phyloP scores from a whole-genome alignment of 64 coral and sea anemone species.

The Stichodactyla mertensii region DNA sequence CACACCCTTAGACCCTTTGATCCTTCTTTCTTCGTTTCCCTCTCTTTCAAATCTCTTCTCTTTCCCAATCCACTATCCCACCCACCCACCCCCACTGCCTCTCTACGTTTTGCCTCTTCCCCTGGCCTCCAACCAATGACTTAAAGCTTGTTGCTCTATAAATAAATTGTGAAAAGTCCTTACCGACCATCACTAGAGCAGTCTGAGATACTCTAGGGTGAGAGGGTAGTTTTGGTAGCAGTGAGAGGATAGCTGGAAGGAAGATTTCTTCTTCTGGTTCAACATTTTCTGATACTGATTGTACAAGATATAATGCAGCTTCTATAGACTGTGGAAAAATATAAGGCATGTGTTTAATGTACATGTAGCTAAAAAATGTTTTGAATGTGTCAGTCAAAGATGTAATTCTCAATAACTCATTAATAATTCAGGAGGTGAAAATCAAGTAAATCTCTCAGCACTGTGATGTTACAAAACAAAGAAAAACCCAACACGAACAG shows the following conservation, averaged over 20 bases:
- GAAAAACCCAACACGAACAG: not conserved
- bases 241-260: slow-evolving; percentile 81
- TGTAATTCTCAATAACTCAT: no score
- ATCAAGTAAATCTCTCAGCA: not conserved
- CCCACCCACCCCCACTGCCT: no score
- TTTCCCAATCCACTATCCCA: no score
- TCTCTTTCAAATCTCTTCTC: no score
- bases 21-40: no score
- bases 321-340: slow-evolving; percentile 53
- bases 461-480: not conserved
- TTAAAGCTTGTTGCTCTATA: no score
- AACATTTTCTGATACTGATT: slow-evolving; percentile 88
- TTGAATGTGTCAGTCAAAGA: not conserved
- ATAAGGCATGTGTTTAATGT: not conserved
- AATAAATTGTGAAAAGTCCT: slow-evolving; percentile 5
- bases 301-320: slow-evolving; percentile 84
- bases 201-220: slow-evolving; percentile 74
- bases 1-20: no score
- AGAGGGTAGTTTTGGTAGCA: slow-evolving; percentile 78
- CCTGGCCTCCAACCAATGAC: no score
- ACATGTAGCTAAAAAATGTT: not conserved
- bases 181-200: slow-evolving; percentile 95
- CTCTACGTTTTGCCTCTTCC: no score
- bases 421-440: no score
- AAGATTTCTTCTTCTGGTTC: slow-evolving; percentile 79